Evolutionary conservation across 2,888 invertebrate genomes (phyloP).

Genomic region (Eubasilissa splendida): DNA sequence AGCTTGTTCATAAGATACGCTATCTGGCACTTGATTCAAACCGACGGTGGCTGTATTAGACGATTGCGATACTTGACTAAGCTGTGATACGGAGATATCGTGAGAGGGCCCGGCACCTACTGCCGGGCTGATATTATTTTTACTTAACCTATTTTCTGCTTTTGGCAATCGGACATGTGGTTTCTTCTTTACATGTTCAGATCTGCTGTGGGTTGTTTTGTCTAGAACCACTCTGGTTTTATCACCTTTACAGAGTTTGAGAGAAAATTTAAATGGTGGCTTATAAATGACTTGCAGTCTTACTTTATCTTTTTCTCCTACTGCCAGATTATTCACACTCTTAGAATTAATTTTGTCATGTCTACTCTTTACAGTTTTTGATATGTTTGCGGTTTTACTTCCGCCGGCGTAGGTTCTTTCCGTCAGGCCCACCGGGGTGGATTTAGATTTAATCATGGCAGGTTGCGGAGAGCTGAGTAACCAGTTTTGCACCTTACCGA

Average conservation of each 20-base stretch:
- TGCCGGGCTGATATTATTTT: conserved; percentile 59
- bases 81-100: conserved; percentile 63
- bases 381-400: conserved; percentile 65
- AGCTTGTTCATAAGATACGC: conserved; percentile 63
- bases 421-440: conserved; percentile 83
- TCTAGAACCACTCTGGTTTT: conserved; percentile 77
- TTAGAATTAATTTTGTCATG: conserved; percentile 73
- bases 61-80: conserved; percentile 63
- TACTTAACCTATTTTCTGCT: conserved; percentile 66
- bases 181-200: conserved; percentile 60
- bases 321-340: conserved; percentile 81
- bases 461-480: conserved; percentile 81
- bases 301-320: conserved; percentile 76
- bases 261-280: conserved; percentile 89
- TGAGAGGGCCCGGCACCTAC: conserved; percentile 61
- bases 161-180: conserved; percentile 56
- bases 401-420: conserved; percentile 73
- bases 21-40: conserved; percentile 63
- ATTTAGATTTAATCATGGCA: conserved; percentile 85
- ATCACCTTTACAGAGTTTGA: conserved; percentile 83
- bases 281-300: conserved; percentile 89
- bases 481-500: conserved; percentile 90
- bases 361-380: conserved; percentile 65
- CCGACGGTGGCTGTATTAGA: conserved; percentile 63
- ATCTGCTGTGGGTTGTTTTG: conserved; percentile 68